phyloP scores from a whole-genome alignment of 2,888 invertebrate species.

The Coelogynopora nodosa region DNA sequence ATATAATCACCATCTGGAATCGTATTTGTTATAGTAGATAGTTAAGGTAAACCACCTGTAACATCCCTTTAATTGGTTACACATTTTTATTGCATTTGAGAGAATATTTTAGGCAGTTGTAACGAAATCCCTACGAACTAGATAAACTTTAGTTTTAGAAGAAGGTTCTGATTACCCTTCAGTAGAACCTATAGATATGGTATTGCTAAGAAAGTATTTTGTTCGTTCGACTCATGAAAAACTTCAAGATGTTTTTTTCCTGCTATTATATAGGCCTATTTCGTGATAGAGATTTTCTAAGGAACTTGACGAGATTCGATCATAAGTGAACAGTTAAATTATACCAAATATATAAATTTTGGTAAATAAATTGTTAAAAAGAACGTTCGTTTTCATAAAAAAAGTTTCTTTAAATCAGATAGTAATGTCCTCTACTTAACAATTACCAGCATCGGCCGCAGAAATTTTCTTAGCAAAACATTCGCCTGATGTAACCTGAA shows the following conservation, averaged over 20 bases:
- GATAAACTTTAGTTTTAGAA: not conserved
- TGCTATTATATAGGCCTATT: constrained; percentile 1
- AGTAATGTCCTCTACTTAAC: not conserved
- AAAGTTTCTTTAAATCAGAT: not conserved
- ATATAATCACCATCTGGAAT: not conserved
- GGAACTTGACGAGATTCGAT: not conserved
- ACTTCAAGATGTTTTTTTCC: constrained; percentile 20
- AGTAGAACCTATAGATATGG: constrained; percentile 8
- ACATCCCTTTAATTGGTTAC: too few relatives aligned
- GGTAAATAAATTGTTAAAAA: not conserved
- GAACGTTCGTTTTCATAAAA: not conserved
- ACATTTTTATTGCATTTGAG: not conserved
- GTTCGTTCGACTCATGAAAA: not conserved
- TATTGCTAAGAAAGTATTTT: constrained; percentile 11
- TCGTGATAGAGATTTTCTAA: too few relatives aligned
- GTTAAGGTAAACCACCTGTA: too few relatives aligned
- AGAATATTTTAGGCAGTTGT: not conserved
- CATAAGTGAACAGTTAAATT: not conserved
- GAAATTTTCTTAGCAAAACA: too few relatives aligned
- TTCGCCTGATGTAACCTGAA: too few relatives aligned
- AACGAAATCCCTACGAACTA: not conserved
- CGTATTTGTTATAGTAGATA: too few relatives aligned
- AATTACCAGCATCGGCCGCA: too few relatives aligned
- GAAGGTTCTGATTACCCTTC: constrained; percentile 25
- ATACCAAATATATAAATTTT: not conserved